Evolutionary conservation across 1,140 invertebrate genomes (phyloP).

Genomic region (Pseudomyrmex cubaensis): DNA sequence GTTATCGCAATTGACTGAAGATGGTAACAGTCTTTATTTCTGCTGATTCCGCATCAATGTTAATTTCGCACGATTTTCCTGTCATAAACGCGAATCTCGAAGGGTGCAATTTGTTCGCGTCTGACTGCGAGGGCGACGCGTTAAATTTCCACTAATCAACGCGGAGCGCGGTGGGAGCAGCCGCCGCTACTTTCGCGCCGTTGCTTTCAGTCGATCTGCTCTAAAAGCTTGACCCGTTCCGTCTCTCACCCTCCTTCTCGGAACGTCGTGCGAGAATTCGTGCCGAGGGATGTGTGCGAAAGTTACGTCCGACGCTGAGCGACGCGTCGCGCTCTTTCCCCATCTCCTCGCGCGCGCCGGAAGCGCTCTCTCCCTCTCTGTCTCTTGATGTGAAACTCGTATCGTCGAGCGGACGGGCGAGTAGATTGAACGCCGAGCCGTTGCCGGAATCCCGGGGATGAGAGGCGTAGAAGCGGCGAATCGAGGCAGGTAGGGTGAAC

Average conservation of each 20-base stretch:
- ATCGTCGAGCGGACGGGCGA: slow-evolving; percentile 48
- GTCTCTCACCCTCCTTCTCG: not conserved
- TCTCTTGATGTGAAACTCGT: slow-evolving; percentile 37
- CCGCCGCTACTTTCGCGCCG: slow-evolving; percentile 29
- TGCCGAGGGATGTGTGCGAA: slow-evolving; percentile 31
- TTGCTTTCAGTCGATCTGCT: slow-evolving; percentile 51
- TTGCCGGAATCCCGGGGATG: slow-evolving; percentile 48
- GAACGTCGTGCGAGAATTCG: slow-evolving; percentile 27
- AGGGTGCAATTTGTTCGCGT: slow-evolving; percentile 46
- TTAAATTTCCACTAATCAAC: slow-evolving; percentile 56
- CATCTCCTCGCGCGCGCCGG: not conserved
- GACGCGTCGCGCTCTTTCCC: slow-evolving; percentile 33
- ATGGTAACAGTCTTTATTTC: no score
- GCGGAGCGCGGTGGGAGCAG: not conserved
- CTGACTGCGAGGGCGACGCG: slow-evolving; percentile 27
- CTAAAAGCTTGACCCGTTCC: slow-evolving; percentile 57
- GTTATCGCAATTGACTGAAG: no score
- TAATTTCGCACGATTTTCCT: slow-evolving; percentile 12
- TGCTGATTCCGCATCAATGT: not conserved
- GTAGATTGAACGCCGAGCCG: slow-evolving; percentile 47
- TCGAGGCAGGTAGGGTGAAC: slow-evolving; percentile 58
- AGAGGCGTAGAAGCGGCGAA: slow-evolving; percentile 57
- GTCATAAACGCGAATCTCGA: not conserved
- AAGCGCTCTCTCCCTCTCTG: slow-evolving; percentile 1
- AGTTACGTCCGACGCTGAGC: slow-evolving; percentile 27